Base-by-base conservation (phyloP, 2,888 invertebrate genomes). In the Lasius platythorax region DNA sequence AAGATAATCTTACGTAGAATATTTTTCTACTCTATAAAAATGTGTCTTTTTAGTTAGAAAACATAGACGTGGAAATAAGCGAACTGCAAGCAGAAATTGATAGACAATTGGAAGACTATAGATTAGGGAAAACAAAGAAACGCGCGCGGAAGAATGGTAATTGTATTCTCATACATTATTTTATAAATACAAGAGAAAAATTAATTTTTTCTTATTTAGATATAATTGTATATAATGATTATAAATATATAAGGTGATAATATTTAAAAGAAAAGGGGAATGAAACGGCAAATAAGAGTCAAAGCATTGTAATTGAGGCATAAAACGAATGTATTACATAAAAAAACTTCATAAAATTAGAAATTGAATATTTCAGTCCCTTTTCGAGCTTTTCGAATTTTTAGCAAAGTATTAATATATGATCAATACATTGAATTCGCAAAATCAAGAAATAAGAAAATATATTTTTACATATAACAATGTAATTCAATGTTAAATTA, bases 41-140 rank as follows among this genome's bases (percentile, higher is more conserved):
- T 78, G 18, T 68, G 28, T 40, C 67, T 75, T 90, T 89, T 50
- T 58, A 94, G 93, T 78, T 95, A 81, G 95, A 95, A 66, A 95
- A 95, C 76, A 93, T 96, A 46, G 95, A 95, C 63, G 93, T 92
- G 64, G 96, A 96, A 91, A 95, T 99, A 56, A 97, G 97, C 15
- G 97, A 97, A 50, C 95, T 99, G n/a, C 98, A 98, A 94, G 96
- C 96, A 88, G 97, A 98, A 95, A 99, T 99, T 92, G 98, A 99
- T 92, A 95, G 95, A 40, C 97, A 98, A 85, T 95, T 99, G 87
- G 98, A 98, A 58, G 95, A 96, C 33, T 94, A 95, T 8, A 94
- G 90, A 87, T 70, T 87, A 15, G 87, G 89, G 9, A 94, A 93
- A 87, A 79, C 87, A 58, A 93, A 75, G 50, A 93, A 92, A 68